Percentiles rank a stretch among this genome's conserved stretches.
These are phyloP conservation scores for Plusia festucae DNA, from an alignment of 2,888 invertebrate genomes.

Conservation along the genomic window DNA sequence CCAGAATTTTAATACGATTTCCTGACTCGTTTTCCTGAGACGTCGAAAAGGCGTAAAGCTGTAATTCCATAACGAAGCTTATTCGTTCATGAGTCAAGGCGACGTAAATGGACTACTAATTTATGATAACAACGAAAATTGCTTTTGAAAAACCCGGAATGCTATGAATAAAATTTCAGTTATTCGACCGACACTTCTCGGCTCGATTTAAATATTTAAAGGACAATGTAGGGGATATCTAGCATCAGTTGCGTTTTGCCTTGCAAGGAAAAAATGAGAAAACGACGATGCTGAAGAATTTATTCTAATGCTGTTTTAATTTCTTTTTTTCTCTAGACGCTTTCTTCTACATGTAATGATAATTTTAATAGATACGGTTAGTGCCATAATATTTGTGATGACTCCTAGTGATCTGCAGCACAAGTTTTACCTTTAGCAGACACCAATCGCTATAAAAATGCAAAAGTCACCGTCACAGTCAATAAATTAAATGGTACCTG, in stretches of 20 bases:
- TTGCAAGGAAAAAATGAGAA: slow-evolving; percentile 1
- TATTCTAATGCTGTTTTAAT: not conserved
- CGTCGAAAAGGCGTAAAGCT: slow-evolving; percentile 46
- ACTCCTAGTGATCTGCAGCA: too few relatives aligned
- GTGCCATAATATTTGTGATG: too few relatives aligned
- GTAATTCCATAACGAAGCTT: slow-evolving; percentile 59
- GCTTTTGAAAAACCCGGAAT: slow-evolving; percentile 68
- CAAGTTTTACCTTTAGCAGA: too few relatives aligned
- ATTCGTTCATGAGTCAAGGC: slow-evolving; percentile 48
- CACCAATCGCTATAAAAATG: too few relatives aligned
- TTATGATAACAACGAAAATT: slow-evolving; percentile 72
- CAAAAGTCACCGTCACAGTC: too few relatives aligned
- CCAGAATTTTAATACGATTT: slow-evolving; percentile 31
- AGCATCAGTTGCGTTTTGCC: slow-evolving; percentile 15
- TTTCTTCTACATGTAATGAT: too few relatives aligned
- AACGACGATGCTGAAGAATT: too few relatives aligned
- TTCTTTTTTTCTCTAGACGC: not conserved
- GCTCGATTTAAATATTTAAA: slow-evolving; percentile 65
- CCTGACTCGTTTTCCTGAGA: slow-evolving; percentile 31
- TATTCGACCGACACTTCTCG: slow-evolving; percentile 59
- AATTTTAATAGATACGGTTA: too few relatives aligned
- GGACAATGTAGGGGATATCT: slow-evolving; percentile 33
- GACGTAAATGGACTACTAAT: slow-evolving; percentile 70
- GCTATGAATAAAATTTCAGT: slow-evolving; percentile 78
- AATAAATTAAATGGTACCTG: too few relatives aligned